Base-by-base conservation (phyloP, 2,888 invertebrate species). In the Drosophila subsilvestris region DNA sequence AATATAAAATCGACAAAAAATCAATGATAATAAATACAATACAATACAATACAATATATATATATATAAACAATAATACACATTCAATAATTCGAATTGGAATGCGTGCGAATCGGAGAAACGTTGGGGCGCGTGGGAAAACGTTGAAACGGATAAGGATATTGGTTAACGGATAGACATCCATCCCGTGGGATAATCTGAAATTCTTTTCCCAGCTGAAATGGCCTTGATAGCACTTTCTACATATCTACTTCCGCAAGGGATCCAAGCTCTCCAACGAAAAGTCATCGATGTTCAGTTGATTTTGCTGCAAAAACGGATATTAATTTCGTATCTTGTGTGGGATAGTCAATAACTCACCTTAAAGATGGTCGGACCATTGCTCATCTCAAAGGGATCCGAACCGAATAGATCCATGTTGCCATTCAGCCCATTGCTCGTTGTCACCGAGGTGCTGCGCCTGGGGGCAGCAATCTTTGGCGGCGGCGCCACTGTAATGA, bases 201-300 rank as follows among this genome's bases (percentile, higher is more conserved):
- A 68, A 69, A 60, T 59, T 62, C 37, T 60, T 51, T 51, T 57
- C 61, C n/a, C 61, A 44, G 62, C 47, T 63, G 27, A 62, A 63
- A 71, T 71, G 71, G 71, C 71, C 44, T 73, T 66, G 32, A 75
- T 86, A 86, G 88, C 86, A 88, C 88, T 81, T 32, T 50, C 37
- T 37, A 14, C 7, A 14, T 7, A 37, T 62, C 89, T 86, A 92
- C 91, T 97, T 97, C 92, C 96, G 95, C 88, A 98, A 93, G 70
- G 98, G 98, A 94, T 98, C 98, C 92, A 98, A 94, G 93, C 97
- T 97, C 91, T 98, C 98, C 92, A 98, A 93, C 81, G 97, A 97
- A 93, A 98, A 98, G 93, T 98, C 98, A 92, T 98, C 98, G 91
- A 91, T 89, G 74, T 89, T 90, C 43, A 89, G 80, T 72, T 90